phyloP scores from a whole-genome alignment of 2,888 invertebrate genomes.

The Tenthredo mesomela region DNA sequence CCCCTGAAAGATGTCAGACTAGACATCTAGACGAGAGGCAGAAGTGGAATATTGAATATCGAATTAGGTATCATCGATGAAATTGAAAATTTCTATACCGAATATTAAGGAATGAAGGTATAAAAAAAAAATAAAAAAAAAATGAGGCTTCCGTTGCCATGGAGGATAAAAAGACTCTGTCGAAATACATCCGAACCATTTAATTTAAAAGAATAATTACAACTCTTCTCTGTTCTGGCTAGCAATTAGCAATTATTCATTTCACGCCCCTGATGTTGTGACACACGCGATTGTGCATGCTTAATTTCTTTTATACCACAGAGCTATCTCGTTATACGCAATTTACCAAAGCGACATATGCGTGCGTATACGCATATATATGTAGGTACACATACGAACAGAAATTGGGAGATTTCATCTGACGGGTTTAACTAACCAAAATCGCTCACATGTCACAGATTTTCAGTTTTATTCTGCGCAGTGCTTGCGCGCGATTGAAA shows the following conservation, averaged over 20 bases:
- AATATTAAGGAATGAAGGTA: not conserved
- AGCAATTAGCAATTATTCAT: constrained; percentile 45
- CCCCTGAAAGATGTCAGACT: not conserved
- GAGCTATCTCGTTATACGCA: constrained; percentile 1
- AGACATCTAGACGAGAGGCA: not conserved
- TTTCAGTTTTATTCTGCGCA: not conserved
- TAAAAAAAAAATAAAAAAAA: not conserved
- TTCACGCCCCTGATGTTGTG: constrained; percentile 29
- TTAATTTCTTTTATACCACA: constrained; percentile 12
- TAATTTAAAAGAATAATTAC: constrained; percentile 14
- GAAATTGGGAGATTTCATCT: not conserved
- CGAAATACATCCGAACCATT: not conserved
- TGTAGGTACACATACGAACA: not conserved
- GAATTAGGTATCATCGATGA: no score
- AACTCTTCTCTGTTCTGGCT: not conserved
- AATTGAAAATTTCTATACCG: not conserved
- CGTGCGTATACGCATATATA: not conserved
- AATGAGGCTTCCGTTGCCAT: not conserved
- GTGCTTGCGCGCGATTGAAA: not conserved
- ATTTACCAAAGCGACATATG: not conserved
- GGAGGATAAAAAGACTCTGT: not conserved
- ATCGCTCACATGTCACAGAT: not conserved
- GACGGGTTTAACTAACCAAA: not conserved
- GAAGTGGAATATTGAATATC: not conserved
- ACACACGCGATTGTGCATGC: constrained; percentile 15